Evolutionary conservation across 2,113 vertebrate species (phyloP).

Genomic region (Tor tambroides): DNA sequence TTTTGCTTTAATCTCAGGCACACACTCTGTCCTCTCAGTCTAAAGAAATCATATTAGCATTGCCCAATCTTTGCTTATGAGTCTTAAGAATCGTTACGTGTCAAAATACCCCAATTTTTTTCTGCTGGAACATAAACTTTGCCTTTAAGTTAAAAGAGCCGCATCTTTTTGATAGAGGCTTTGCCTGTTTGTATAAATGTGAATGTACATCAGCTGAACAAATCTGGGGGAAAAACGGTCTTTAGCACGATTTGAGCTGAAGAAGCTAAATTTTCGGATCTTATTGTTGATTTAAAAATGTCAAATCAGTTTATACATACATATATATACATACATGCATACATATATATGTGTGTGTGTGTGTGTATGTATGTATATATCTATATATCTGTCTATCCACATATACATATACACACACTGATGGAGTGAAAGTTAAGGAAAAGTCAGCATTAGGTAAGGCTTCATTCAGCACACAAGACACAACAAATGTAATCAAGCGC

Average conservation of each 20-base stretch:
- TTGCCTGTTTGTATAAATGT: neutral
- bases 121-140: neutral
- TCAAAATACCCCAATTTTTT: neutral
- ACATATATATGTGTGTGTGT: no score
- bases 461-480: constrained; percentile 26
- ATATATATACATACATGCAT: no score
- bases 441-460: neutral
- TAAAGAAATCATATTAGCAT: neutral
- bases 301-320: no score
- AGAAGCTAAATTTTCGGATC: no score
- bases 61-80: neutral
- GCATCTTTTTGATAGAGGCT: neutral
- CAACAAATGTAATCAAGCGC: constrained; percentile 14
- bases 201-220: no score
- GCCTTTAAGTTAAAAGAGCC: neutral
- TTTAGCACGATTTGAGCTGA: no score
- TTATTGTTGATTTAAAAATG: no score
- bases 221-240: no score
- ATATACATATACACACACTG: neutral
- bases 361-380: no score
- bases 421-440: neutral
- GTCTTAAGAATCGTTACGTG: constrained; percentile 25
- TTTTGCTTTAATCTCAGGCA: neutral
- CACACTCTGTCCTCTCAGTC: neutral
- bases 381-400: no score